These are phyloP conservation scores for Sylvicola cinctus DNA, from an alignment of 2,888 invertebrate genomes.

Conservation along the genomic window DNA sequence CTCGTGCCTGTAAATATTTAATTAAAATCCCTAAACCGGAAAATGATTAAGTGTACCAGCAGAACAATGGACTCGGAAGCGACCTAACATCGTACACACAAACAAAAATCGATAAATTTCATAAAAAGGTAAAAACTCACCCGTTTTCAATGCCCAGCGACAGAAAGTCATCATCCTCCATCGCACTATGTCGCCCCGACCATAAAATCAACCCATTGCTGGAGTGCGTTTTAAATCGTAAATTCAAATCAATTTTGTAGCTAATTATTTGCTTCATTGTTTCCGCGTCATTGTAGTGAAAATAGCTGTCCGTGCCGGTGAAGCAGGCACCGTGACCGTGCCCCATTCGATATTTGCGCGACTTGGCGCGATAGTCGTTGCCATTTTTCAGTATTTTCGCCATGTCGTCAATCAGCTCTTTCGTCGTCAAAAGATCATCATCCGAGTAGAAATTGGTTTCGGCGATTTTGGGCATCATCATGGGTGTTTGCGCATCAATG, in stretches of 20 bases:
- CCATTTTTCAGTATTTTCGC: conserved; percentile 24
- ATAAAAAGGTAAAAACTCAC: too few relatives aligned
- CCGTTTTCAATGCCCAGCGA: conserved; percentile 68
- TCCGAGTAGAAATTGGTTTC: conserved; percentile 9
- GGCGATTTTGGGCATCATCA: conserved; percentile 10
- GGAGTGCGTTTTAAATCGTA: conserved; percentile 57
- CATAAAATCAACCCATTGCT: conserved; percentile 61
- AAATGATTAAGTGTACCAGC: too few relatives aligned
- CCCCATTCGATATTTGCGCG: conserved; percentile 6
- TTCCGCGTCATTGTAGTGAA: conserved; percentile 71
- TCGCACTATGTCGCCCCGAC: conserved; percentile 49
- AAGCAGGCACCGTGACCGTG: conserved; percentile 43
- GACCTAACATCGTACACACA: too few relatives aligned
- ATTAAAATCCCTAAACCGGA: too few relatives aligned
- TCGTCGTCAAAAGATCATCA: conserved; percentile 18
- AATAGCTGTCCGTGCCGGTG: conserved; percentile 63
- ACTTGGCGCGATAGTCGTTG: conserved; percentile 10
- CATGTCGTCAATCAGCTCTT: conserved; percentile 23
- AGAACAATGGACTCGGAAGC: too few relatives aligned
- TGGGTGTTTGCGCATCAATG: conserved; percentile 16
- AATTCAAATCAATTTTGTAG: conserved; percentile 70
- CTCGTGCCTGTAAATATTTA: too few relatives aligned
- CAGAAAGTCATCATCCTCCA: conserved; percentile 52
- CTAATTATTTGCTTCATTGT: conserved; percentile 70
- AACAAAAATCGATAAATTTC: too few relatives aligned